Conservation (phyloP, 2,113 vertebrate genomes). For the Ibidorhyncha struthersii region DNA sequence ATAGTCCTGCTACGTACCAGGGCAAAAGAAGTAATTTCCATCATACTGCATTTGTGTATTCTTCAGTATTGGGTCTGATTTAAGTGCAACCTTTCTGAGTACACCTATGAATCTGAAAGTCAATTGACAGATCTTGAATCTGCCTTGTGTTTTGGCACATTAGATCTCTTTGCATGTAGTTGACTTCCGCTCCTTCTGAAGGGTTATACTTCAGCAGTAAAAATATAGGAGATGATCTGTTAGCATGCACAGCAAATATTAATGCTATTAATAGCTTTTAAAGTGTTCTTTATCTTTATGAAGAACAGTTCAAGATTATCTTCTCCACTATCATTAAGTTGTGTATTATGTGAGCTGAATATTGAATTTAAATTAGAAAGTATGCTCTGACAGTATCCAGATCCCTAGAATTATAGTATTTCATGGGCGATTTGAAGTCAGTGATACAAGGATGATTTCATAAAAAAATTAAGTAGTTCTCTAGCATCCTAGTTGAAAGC, state of each 20-base stretch:
- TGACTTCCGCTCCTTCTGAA: neutral
- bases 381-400: neutral
- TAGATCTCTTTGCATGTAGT: neutral
- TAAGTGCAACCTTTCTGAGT: neutral
- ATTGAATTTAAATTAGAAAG: slow-evolving; percentile 21
- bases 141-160: neutral
- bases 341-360: neutral
- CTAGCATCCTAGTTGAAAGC: neutral
- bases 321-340: slow-evolving; percentile 28
- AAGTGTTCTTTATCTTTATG: neutral
- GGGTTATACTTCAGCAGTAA: neutral
- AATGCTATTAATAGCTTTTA: slow-evolving; percentile 1
- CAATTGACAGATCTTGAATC: neutral
- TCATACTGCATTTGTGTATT: neutral
- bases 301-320: slow-evolving; percentile 17
- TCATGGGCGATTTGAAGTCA: slow-evolving; percentile 36
- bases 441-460: neutral
- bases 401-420: slow-evolving; percentile 32
- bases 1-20: neutral
- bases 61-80: neutral
- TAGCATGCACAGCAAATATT: neutral
- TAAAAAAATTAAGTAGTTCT: neutral
- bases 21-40: neutral
- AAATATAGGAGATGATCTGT: neutral
- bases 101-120: neutral